Evolutionary conservation across 92 coral and sea anemone genomes (phyloP).

Genomic region (Micromussa lordhowensis): DNA sequence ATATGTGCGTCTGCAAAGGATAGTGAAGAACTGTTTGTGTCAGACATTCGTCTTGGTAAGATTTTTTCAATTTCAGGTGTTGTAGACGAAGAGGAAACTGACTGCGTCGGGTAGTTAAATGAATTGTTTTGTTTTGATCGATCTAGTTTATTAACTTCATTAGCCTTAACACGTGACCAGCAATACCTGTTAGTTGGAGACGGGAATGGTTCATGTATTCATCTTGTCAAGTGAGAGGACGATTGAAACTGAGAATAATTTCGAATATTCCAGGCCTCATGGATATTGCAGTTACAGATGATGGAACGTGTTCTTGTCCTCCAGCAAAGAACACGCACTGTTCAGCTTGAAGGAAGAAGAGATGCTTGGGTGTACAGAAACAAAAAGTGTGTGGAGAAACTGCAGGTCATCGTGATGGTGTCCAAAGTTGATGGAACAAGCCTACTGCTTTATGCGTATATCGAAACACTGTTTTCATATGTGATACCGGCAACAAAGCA

Average conservation of each 20-base stretch:
- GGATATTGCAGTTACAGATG: conserved; percentile 63
- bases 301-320: conserved; percentile 53
- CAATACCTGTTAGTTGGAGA: conserved; percentile 52
- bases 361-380: neutral
- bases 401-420: conserved; percentile 54
- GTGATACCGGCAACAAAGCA: conserved; percentile 63
- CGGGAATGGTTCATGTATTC: conserved; percentile 39
- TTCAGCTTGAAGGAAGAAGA: conserved; percentile 43
- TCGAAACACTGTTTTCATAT: conserved; percentile 51
- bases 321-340: conserved; percentile 46
- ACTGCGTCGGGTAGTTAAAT: neutral
- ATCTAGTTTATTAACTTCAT: conserved; percentile 43
- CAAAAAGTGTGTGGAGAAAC: conserved; percentile 23
- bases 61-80: neutral
- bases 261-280: conserved; percentile 44
- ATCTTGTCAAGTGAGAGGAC: conserved; percentile 26
- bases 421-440: conserved; percentile 51
- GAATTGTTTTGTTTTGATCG: conserved; percentile 15
- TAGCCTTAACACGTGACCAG: conserved; percentile 54
- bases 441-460: conserved; percentile 47
- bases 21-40: conserved; percentile 30
- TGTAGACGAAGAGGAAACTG: neutral
- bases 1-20: conserved; percentile 51
- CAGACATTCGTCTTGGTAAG: conserved; percentile 41
- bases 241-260: conserved; percentile 10